Evolutionary conservation across 2,113 vertebrate genomes (phyloP).

Genomic region (Burhinus bistriatus): DNA sequence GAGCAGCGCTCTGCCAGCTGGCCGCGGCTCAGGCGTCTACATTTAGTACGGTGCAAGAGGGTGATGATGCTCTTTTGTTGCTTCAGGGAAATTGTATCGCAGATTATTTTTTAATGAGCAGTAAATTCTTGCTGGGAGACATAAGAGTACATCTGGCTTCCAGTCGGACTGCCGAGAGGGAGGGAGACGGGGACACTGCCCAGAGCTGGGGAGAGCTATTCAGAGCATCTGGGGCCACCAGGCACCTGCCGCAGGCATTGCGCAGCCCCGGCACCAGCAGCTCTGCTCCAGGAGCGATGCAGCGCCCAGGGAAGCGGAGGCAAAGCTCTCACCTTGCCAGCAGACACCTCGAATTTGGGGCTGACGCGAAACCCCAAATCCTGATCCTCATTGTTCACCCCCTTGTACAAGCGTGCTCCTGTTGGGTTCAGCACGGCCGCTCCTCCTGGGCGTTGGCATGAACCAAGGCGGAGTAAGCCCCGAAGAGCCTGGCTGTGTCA

Average conservation of each 20-base stretch:
- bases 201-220: not conserved
- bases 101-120: constrained; percentile 52
- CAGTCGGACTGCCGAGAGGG: not conserved
- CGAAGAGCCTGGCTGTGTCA: not conserved
- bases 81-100: constrained; percentile 32
- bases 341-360: not conserved
- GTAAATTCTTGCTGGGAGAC: constrained; percentile 30
- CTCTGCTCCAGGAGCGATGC: not conserved
- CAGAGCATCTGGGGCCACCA: not conserved
- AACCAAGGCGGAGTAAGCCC: not conserved
- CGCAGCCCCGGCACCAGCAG: not conserved
- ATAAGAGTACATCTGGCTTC: constrained; percentile 19
- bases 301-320: not conserved
- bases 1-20: constrained; percentile 23
- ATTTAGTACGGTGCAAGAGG: not conserved
- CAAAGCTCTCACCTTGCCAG: not conserved
- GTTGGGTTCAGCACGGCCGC: not conserved
- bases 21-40: not conserved
- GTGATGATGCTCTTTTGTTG: constrained; percentile 31
- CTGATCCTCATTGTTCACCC: not conserved
- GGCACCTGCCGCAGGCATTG: not conserved
- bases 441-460: not conserved
- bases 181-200: not conserved
- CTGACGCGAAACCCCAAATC: not conserved
- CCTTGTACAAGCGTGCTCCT: too few species aligned